Evolutionary conservation across 1,140 invertebrate species (phyloP).

Genomic region (Drosophila orena): DNA sequence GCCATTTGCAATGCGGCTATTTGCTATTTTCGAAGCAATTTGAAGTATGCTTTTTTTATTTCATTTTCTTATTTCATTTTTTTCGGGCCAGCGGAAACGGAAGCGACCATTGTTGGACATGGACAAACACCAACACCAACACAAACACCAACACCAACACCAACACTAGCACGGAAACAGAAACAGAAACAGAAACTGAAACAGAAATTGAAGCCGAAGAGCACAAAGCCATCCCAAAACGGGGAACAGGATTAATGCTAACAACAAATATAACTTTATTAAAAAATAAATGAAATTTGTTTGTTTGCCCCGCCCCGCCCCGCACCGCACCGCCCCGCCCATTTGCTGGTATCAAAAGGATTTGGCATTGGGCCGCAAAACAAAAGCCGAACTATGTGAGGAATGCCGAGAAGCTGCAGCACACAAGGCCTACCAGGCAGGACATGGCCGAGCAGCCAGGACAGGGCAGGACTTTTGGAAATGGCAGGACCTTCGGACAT

Average conservation of each 20-base stretch:
- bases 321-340: not conserved
- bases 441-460: too few relatives aligned
- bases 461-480: too few relatives aligned
- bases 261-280: constrained; percentile 83
- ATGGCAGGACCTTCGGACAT: too few relatives aligned
- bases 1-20: constrained; percentile 10
- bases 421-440: constrained; percentile 41
- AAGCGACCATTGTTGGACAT: constrained; percentile 76
- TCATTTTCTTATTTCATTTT: too few relatives aligned
- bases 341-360: constrained; percentile 49
- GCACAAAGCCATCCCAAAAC: constrained; percentile 6
- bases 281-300: constrained; percentile 82
- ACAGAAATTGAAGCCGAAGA: not conserved
- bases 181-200: not conserved
- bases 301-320: constrained; percentile 38
- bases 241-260: constrained; percentile 63
- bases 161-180: too few relatives aligned
- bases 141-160: not conserved
- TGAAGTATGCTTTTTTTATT: constrained; percentile 51
- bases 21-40: constrained; percentile 59
- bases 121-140: constrained; percentile 59
- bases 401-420: constrained; percentile 43
- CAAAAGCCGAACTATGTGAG: constrained; percentile 70
- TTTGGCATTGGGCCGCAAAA: constrained; percentile 59
- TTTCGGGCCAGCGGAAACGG: constrained; percentile 67